Evolutionary conservation across 2,888 invertebrate species (phyloP), one percentile per base, ranked within the genome.

Genomic region (Cerastis rubricosa): DNA sequence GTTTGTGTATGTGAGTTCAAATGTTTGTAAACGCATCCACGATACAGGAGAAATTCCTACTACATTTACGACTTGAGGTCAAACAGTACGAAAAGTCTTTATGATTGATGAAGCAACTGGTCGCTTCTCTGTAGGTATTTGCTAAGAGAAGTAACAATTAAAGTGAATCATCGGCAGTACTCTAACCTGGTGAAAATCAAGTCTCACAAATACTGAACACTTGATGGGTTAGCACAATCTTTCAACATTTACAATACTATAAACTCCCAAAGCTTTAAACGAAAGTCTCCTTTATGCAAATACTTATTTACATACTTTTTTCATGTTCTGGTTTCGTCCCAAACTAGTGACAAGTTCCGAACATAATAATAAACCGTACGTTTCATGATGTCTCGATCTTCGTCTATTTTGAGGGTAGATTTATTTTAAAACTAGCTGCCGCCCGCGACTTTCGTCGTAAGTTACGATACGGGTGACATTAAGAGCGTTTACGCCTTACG

Each of bases 291-390:
- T 85, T 78, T 72, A 86, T 80, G 84, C 72, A 76, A 86, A 80
- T 84, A 68, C 65, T 65, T 78, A 85, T 85, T 84, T 78, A 70
- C 84, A 86, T 85, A 85, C 78, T 87, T 84, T 85, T 86, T 84
- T 70, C 84, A 70, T 78, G 81, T 87, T 80, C 47, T 78, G 78
- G 78, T 85, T 45, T 71, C 66, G 63, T 35, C 73, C 84, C 80
- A 87, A 84, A 76, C 85, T 78, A 47, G 68, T 78, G 73, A 84
- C 87, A 74, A 80, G 72, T 84, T 49, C 65, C 74, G 49, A 76
- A 86, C 67, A 84, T 74, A 67, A n/a, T 68, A 80, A 84, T 86
- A 85, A 84, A 84, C 49, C 78, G 74, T 87, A 84, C 67, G 74
- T 64, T 84, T 84, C 54, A 84, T 54, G 77, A 76, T 74, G 80